These are phyloP conservation scores for Dromococcyx pavoninus DNA, from an alignment of 2,797 vertebrate species.

Conservation along the genomic window DNA sequence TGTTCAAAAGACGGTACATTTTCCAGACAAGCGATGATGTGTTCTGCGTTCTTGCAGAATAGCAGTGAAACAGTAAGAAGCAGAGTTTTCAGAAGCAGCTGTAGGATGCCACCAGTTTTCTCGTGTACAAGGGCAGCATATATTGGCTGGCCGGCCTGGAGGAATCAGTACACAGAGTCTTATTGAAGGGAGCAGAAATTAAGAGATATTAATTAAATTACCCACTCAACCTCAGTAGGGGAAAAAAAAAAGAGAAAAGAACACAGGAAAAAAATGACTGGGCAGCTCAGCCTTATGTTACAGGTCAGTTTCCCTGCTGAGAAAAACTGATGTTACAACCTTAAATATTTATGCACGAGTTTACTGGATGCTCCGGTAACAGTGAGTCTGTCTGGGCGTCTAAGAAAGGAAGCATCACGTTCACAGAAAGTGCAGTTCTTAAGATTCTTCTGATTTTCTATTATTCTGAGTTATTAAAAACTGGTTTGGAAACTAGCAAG, in stretches of 20 bases:
- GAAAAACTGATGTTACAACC: neutral
- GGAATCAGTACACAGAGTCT: neutral
- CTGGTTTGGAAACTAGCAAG: conserved; percentile 22
- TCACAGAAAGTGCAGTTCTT: neutral
- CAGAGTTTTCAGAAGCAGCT: neutral
- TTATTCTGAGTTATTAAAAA: conserved; percentile 28
- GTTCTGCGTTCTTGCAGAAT: neutral
- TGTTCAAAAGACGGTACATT: neutral
- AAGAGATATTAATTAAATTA: conserved; percentile 1
- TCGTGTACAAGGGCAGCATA: neutral
- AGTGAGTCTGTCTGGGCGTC: neutral
- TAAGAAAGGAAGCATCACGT: neutral
- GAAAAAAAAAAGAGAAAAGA: rapidly evolving
- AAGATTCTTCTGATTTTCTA: neutral
- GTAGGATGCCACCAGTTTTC: neutral
- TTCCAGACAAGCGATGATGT: neutral
- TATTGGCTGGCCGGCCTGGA: neutral
- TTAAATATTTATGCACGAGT: neutral
- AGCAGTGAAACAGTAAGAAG: neutral
- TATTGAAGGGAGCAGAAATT: neutral
- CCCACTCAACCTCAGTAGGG: neutral
- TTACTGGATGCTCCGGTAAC: neutral
- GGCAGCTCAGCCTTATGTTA: neutral
- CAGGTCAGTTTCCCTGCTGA: neutral
- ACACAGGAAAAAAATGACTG: neutral